phyloP scores from a whole-genome alignment of 2,797 vertebrate species.

The Myiotriccus ornatus region DNA sequence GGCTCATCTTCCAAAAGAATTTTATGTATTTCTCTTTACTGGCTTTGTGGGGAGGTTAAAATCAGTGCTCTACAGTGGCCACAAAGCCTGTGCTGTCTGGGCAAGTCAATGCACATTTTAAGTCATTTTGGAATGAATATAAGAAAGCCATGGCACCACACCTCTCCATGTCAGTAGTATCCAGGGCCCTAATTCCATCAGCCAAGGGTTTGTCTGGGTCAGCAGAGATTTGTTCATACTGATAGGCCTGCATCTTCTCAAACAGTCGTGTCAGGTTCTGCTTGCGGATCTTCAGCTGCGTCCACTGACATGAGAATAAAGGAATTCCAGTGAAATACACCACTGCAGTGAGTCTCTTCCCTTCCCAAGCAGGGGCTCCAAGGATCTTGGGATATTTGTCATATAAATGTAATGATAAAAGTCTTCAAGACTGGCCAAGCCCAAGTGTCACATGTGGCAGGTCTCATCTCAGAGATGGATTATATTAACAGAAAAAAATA shows the following conservation, averaged over 20 bases:
- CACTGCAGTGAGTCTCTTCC: neutral
- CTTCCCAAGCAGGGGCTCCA: neutral
- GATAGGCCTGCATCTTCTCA: conserved; percentile 97
- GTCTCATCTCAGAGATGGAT: neutral
- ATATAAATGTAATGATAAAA: neutral
- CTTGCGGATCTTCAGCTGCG: conserved; percentile 94
- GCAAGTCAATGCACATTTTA: neutral
- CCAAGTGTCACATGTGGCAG: rapidly evolving
- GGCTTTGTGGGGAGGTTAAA: neutral
- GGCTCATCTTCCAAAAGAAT: neutral
- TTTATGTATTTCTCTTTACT: neutral
- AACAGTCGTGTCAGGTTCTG: conserved; percentile 96
- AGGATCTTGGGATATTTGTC: neutral
- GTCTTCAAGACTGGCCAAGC: neutral
- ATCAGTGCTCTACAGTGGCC: neutral
- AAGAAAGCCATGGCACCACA: neutral
- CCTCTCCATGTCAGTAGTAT: conserved; percentile 97
- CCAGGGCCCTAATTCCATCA: conserved; percentile 93
- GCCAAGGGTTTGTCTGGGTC: conserved; percentile 97
- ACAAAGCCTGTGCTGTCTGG: neutral
- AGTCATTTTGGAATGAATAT: neutral
- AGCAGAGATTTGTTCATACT: conserved; percentile 97
- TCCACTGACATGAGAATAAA: conserved; percentile 82
- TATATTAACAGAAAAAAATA: neutral
- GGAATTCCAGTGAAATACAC: neutral